Evolutionary conservation across 2,888 invertebrate genomes (phyloP).

Genomic region (Sinodicranocentrus sp.): DNA sequence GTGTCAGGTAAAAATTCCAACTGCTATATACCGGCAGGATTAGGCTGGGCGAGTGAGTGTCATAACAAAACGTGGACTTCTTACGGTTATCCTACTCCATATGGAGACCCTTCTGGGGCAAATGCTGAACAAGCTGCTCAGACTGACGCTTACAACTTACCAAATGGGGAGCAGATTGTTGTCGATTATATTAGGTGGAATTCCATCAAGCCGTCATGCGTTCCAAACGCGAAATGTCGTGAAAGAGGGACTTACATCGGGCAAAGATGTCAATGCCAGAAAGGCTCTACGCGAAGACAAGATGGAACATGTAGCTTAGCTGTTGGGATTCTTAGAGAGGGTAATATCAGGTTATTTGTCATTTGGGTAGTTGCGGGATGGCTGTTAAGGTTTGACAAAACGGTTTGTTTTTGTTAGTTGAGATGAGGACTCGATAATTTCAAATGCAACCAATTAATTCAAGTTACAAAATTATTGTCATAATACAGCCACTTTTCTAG

Average conservation of each 20-base stretch:
- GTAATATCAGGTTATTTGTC: no score
- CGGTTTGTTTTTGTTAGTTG: no score
- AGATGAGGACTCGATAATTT: no score
- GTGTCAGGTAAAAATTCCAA: no score
- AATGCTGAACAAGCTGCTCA: conserved; percentile 29
- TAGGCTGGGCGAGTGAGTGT: conserved; percentile 23
- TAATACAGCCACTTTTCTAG: no score
- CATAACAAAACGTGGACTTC: background rate
- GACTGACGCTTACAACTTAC: background rate
- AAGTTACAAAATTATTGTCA: no score
- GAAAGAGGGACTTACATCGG: conserved; percentile 37
- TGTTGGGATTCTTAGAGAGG: no score
- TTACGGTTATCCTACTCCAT: conserved; percentile 37
- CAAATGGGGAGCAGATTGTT: background rate
- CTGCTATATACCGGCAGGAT: conserved; percentile 33
- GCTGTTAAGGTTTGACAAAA: no score
- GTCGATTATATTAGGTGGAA: conserved; percentile 36
- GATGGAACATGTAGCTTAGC: no score
- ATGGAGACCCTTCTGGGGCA: conserved; percentile 31
- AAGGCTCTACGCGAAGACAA: background rate
- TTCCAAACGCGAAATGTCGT: conserved; percentile 14
- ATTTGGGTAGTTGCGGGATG: no score
- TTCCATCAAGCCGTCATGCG: conserved; percentile 10
- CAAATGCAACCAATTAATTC: no score
- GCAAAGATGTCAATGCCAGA: conserved; percentile 19